A percentile compares a stretch with the other conserved stretches of the same genome.
phyloP scores from a whole-genome alignment of 2,797 vertebrate species.

The Pagetopsis macropterus region DNA sequence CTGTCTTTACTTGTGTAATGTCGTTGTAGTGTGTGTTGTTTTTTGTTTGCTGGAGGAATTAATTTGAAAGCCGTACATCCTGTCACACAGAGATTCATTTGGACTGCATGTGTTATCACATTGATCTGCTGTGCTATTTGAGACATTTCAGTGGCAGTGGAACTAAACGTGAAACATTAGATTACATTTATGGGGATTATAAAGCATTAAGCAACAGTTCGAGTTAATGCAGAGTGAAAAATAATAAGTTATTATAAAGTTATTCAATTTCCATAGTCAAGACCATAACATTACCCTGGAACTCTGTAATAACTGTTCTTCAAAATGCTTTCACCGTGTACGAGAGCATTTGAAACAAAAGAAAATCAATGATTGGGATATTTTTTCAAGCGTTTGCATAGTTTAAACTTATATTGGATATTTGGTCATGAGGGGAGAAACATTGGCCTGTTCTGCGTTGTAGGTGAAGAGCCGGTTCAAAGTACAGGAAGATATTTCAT shows the following conservation, averaged over 20 bases:
- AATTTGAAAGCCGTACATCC: conserved; percentile 67
- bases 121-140: conserved; percentile 61
- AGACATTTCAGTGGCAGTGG: conserved; percentile 53
- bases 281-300: conserved; percentile 39
- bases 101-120: conserved; percentile 59
- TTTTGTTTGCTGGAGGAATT: conserved; percentile 71
- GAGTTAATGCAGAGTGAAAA: conserved; percentile 34
- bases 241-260: conserved; percentile 20
- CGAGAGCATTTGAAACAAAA: conserved; percentile 10
- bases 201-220: conserved; percentile 43
- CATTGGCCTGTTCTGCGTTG: conserved; percentile 8
- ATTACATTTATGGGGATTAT: conserved; percentile 46
- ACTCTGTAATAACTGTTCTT: conserved; percentile 50
- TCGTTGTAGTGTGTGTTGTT: conserved; percentile 63
- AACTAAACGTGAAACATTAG: conserved; percentile 41
- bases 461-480: conserved; percentile 46
- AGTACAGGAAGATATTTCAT: conserved; percentile 36
- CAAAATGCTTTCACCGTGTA: conserved; percentile 34
- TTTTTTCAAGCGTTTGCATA: conserved; percentile 27
- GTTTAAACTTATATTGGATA: conserved; percentile 21
- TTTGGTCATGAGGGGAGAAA: conserved; percentile 27
- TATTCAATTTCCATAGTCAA: conserved; percentile 40
- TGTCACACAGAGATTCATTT: conserved; percentile 65
- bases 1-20: conserved; percentile 55
- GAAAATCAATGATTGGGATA: conserved; percentile 35